Base-by-base conservation (phyloP, 2,113 vertebrate species). In the Platycercus adscitus region DNA sequence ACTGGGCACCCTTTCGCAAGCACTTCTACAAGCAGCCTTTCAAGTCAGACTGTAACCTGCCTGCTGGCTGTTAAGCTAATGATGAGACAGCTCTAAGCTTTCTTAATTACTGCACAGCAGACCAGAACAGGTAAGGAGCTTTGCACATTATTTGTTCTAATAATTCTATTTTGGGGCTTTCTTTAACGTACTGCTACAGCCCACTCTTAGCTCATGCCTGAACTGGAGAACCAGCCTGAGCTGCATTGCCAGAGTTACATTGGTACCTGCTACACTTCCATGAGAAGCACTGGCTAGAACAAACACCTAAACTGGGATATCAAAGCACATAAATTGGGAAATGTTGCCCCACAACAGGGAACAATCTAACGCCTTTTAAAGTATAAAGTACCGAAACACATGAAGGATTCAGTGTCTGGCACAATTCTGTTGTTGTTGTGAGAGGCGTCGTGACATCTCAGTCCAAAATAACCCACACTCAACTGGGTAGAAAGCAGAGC, bases 401-500 rank as follows among this genome's bases (percentile, higher is more conserved):
- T 52, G 41, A 76, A 86, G 49, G 28, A 68, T 85, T 91, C 50
- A 26, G 35, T 23, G n/a, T 63, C 46, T 81, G 64, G 63, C 76
- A 77, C 24, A 72, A 79, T 47, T 41, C 35, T 82, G 71, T 13
- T 43, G 35, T 58, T 77, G 29, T 47, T 72, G 21, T 56, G 68
- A 96, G 55, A 63, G 29, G 25, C 46, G 64, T 92, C 66, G 61
- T 29, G 58, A 52, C 37, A 82, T 89, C 29, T 46, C 43, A 55
- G 63, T 91, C 50, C 76, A 87, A 93, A 94, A 94, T 79, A 92
- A 84, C 50, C 52, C 70, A 73, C 39, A 25, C 68, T 94, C 21
- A 55, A 71, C 53, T 2, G 5, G 50, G 85, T 41, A 93, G 66
- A 95, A 91, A 93, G 63, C n/a, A 7, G 26, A 87, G 88, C 37